Conservation (phyloP, 2,113 vertebrate species). For the Garra rufa region DNA sequence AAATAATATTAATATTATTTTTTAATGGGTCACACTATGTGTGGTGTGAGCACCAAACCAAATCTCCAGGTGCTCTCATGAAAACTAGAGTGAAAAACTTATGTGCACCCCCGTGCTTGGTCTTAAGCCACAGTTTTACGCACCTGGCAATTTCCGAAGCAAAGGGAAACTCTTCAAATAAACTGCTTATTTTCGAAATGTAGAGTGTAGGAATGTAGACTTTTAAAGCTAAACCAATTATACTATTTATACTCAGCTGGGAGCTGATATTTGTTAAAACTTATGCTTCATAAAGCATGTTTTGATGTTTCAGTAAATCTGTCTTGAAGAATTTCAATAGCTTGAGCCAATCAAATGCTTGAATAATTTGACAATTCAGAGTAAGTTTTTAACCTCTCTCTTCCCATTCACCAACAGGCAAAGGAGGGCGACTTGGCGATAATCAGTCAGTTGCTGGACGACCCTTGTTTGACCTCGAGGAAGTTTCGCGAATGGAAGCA, state of each 20-base stretch:
- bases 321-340: background rate
- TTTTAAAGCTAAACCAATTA: background rate
- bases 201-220: background rate
- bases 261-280: background rate
- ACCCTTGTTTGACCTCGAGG: constrained; percentile 85
- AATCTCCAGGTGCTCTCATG: too few species aligned
- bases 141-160: background rate
- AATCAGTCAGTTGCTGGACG: constrained; percentile 85
- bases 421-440: constrained; percentile 86
- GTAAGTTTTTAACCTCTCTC: background rate
- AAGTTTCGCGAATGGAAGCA: constrained; percentile 90
- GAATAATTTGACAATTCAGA: background rate
- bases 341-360: background rate
- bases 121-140: too few species aligned
- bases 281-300: background rate
- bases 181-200: background rate
- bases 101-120: too few species aligned
- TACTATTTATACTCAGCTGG: background rate
- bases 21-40: too few species aligned
- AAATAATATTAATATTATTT: too few species aligned
- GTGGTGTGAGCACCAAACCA: too few species aligned
- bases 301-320: background rate
- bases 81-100: too few species aligned
- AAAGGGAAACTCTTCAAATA: background rate
- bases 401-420: constrained; percentile 71